Evolutionary conservation across 2,888 invertebrate genomes (phyloP), one percentile per base, ranked within the genome.

Genomic region (Merodon equestris): DNA sequence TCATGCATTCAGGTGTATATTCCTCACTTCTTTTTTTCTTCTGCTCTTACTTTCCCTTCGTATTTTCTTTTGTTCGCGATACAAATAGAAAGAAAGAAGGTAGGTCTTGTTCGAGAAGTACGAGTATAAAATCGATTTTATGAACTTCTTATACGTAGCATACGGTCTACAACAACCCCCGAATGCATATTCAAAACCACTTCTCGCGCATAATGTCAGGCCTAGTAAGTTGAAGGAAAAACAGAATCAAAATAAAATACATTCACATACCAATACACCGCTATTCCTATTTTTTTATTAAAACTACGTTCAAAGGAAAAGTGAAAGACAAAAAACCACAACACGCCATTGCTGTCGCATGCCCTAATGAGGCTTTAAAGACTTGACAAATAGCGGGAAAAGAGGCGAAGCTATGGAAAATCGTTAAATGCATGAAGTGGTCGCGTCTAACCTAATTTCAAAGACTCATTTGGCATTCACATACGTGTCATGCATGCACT

Each of bases 391-490:
- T 27, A 18, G 40, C 12, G 10, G 34, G 15, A 9, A 3, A 14
- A 19, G 10, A 51, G 10, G 12, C 7, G 34, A 17, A 15, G 34
- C 15, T 38, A 15, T 14, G 38, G 12, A 17, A 12, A 45, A 44
- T 60, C 53, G 47, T 45, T 47, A 42, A 58, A 53, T 15, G 34
- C 53, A 18, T 56, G 48, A 66, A 56, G 44, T 38, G 18, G 13
- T 34, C 58, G 17, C 50, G 60, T 61, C 71, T 71, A 76, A 71
- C 71, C 74, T 42, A 70, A 70, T 70, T 76, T 60, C 42, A 42
- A 36, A 63, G 63, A 38, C 60, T 56, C 38, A 71, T 66, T 72
- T 57, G 18, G 51, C 42, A 67, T 56, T 50, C 71, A 71, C 44
- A 64, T 51, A 66, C 51, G 48, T 63, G 60, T 60, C 54, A 34